Percentiles rank a stretch among this genome's conserved stretches.
These are phyloP conservation scores for Thermophis baileyi DNA, from an alignment of 2,113 vertebrate genomes.

Conservation along the genomic window DNA sequence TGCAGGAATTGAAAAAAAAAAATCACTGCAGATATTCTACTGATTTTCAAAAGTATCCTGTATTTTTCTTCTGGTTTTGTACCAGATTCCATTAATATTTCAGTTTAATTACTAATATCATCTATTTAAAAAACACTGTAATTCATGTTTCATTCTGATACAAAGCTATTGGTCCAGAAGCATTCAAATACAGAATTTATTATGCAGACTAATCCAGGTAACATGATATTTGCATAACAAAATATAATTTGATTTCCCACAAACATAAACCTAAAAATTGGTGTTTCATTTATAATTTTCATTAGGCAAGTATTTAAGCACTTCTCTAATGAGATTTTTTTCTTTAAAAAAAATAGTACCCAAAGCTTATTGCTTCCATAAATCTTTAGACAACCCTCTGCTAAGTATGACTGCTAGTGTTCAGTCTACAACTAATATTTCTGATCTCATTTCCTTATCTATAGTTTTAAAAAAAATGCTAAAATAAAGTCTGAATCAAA, in stretches of 20 bases:
- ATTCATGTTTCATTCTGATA: neutral
- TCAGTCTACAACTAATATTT: neutral
- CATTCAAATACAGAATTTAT: neutral
- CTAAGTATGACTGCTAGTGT: neutral
- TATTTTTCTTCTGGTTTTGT: neutral
- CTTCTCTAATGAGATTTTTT: conserved; percentile 4
- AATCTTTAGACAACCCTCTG: neutral
- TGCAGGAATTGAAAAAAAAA: neutral
- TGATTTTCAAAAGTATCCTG: neutral
- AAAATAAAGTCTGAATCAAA: neutral
- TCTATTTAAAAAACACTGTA: neutral
- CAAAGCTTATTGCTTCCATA: conserved; percentile 4
- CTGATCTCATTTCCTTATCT: neutral
- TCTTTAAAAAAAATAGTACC: neutral
- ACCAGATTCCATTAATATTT: neutral
- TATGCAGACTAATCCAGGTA: conserved; percentile 7
- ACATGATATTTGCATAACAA: conserved; percentile 15
- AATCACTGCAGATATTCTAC: neutral
- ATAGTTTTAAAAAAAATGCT: neutral
- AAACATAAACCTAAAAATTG: neutral
- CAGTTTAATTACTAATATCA: neutral
- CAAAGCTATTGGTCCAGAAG: neutral
- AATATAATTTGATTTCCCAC: neutral
- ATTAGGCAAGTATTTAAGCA: conserved; percentile 18
- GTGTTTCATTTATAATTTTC: conserved; percentile 8